Evolutionary conservation across 1,140 invertebrate species (phyloP), one percentile per base, ranked within the genome.

Genomic region (Aleiodes sp.): DNA sequence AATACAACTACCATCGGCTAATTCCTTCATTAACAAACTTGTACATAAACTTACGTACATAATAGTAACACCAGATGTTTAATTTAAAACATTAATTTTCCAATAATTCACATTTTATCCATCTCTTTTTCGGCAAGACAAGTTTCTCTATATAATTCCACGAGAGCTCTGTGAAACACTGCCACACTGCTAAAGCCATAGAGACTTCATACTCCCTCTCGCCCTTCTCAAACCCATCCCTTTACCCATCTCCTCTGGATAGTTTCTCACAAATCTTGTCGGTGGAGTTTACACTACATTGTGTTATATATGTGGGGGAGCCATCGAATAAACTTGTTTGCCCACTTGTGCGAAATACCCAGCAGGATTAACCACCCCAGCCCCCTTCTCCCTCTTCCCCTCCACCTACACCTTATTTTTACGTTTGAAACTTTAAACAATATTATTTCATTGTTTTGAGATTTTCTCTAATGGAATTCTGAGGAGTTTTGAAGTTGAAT

Each of bases 261-360:
- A 59, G 56, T 59, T 59, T 29, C 56, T 31, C 28, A 59, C 56
- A 59, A 59, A 59, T 59, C 56, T 59, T 59, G 56, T 59, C 56
- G 9, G 9, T 31, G 3, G 28, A 59, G 56, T 59, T 59, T 59
- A 31, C 56, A 59, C 56, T 59, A 14, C 46, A 52, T 6, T 35
- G 10, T 4, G 46, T n/a, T 52, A 24, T 52, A 52, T 52, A 52
- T 19, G 16, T n/a, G n/a, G n/a, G n/a, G 46, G 10, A 21, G 16
- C 46, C 26, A 52, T 52, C 46, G 46, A 52, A 52, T 52, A 52
- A 52, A 52, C 46, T 24, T 52, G 46, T 52, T 52, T 24, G 21
- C 46, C 46, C 46, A 52, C 28, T 59, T 31, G 24, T 59, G 56
- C 56, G n/a, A 59, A 59, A 29, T 59, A 59, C 56, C 24, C 26